Percentiles rank a stretch among this genome's conserved stretches.
Evolutionary conservation across 2,113 vertebrate genomes (phyloP).

Genomic region (Cephalophus harveyi): DNA sequence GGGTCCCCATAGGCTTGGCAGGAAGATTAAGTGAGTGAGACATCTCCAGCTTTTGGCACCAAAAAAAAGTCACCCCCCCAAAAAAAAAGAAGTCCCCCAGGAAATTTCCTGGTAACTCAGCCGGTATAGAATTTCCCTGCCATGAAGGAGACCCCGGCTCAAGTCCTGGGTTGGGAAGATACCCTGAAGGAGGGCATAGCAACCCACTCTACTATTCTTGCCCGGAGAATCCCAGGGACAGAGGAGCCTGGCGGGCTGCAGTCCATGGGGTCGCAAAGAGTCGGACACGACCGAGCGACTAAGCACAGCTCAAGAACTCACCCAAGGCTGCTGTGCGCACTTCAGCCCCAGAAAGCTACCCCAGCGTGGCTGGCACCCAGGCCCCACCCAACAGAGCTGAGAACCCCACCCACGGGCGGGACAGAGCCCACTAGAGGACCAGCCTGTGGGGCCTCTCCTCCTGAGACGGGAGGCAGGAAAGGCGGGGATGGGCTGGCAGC

Average conservation of each 20-base stretch:
- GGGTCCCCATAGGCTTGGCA: not conserved
- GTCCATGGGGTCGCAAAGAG: not conserved
- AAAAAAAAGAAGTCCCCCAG: not conserved
- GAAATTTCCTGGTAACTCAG: not conserved
- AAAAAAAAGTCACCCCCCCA: not conserved
- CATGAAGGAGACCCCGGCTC: not conserved
- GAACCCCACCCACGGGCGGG: not conserved
- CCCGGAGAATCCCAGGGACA: not conserved
- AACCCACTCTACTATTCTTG: not conserved
- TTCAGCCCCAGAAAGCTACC: not conserved
- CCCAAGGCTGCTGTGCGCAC: not conserved
- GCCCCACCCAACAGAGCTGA: not conserved
- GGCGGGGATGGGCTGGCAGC: not conserved
- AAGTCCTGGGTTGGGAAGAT: not conserved
- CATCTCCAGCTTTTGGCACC: not conserved
- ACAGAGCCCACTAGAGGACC: not conserved
- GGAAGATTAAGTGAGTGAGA: not conserved
- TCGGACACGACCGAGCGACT: not conserved
- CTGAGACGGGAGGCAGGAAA: not conserved
- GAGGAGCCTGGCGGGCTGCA: not conserved
- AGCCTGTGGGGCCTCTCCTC: not conserved
- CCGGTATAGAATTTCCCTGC: not conserved
- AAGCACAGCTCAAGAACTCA: not conserved
- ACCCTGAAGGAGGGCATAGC: not conserved
- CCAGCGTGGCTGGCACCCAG: not conserved